These are phyloP conservation scores for Trachythela sp. DNA, from an alignment of 64 coral and sea anemone genomes.

Conservation along the genomic window DNA sequence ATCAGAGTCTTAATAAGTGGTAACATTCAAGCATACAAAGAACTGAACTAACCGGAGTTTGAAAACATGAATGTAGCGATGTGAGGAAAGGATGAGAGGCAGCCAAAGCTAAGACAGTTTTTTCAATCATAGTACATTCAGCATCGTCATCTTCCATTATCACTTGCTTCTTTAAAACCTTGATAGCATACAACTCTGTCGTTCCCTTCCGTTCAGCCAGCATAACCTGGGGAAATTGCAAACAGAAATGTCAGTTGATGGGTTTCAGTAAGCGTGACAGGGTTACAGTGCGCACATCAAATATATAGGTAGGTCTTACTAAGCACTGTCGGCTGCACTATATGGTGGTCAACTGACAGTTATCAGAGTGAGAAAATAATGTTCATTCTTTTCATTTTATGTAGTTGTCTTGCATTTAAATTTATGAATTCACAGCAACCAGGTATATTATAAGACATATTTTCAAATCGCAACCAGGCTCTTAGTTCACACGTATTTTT, in stretches of 20 bases:
- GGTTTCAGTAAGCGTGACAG: too few relatives aligned
- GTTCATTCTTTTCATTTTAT: too few relatives aligned
- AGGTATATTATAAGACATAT: too few relatives aligned
- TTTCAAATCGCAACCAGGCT: too few relatives aligned
- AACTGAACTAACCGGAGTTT: conserved; percentile 61
- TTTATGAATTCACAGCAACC: too few relatives aligned
- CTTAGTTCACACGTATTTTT: too few relatives aligned
- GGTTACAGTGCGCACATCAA: too few relatives aligned
- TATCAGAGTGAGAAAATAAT: too few relatives aligned
- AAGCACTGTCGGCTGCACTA: too few relatives aligned
- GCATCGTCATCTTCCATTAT: conserved; percentile 95
- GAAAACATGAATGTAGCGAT: conserved; percentile 82
- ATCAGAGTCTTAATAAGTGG: not conserved
- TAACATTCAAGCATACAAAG: not conserved
- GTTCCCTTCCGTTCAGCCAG: conserved; percentile 82
- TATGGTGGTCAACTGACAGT: too few relatives aligned
- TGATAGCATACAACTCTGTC: conserved; percentile 81
- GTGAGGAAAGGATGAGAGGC: conserved; percentile 86
- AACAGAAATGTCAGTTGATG: not conserved
- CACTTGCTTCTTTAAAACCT: conserved; percentile 89
- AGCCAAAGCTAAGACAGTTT: conserved; percentile 77
- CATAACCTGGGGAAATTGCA: conserved; percentile 51
- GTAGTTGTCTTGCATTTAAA: too few relatives aligned
- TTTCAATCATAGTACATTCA: conserved; percentile 97
- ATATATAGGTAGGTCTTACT: too few relatives aligned